Conservation (phyloP, 1,140 invertebrate species). For the Geopemphigus sp. region DNA sequence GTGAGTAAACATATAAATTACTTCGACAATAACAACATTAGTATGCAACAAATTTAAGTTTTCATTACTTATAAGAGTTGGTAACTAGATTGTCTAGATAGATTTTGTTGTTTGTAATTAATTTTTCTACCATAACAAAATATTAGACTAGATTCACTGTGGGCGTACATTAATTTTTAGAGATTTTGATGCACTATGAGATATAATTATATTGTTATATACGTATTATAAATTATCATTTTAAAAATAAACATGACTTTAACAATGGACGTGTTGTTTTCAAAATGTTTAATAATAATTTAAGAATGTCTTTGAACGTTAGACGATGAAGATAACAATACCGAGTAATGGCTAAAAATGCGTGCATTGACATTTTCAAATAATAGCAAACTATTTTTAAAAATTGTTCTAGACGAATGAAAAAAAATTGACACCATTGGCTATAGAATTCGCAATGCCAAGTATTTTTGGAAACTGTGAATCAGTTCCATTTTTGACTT, state of each 20-base stretch:
- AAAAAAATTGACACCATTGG: neutral
- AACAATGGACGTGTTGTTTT: conserved; percentile 16
- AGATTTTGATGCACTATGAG: neutral
- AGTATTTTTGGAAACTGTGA: conserved; percentile 26
- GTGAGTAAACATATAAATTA: neutral
- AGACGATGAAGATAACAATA: conserved; percentile 24
- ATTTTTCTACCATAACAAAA: neutral
- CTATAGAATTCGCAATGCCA: conserved; percentile 10
- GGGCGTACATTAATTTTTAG: neutral
- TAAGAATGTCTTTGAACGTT: neutral
- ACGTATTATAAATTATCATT: neutral
- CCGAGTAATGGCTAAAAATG: conserved; percentile 3
- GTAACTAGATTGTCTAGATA: neutral
- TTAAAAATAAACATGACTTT: conserved; percentile 5
- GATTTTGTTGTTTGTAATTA: neutral
- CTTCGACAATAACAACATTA: neutral
- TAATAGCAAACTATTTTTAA: conserved; percentile 19
- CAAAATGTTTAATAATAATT: conserved; percentile 11
- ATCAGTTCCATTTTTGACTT: conserved; percentile 20
- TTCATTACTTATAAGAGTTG: neutral
- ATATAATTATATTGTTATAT: conserved; percentile 6
- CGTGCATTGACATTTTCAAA: conserved; percentile 16
- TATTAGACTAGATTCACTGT: neutral
- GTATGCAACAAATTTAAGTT: neutral
- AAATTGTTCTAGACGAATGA: neutral